These are phyloP conservation scores for Octodon degus DNA, from an alignment of 2,113 vertebrate genomes.

Conservation along the genomic window DNA sequence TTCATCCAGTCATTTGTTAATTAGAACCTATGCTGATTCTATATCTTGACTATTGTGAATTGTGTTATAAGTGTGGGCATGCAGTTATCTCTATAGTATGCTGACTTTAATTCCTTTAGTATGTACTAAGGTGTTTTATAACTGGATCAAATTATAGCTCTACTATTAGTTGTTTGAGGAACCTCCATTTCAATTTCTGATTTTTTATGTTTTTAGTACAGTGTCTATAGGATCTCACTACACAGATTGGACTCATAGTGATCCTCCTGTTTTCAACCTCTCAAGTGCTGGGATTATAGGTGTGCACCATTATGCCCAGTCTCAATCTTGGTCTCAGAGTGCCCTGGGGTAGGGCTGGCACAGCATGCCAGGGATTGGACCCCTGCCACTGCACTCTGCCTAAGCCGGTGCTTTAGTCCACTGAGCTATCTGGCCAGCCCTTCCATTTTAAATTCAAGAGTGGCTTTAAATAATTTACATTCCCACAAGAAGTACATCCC, in stretches of 20 bases:
- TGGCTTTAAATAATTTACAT: neutral
- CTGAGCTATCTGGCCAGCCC: too few relatives aligned
- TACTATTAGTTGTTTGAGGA: neutral
- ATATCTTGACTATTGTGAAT: neutral
- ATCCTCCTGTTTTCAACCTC: too few relatives aligned
- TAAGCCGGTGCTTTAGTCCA: too few relatives aligned
- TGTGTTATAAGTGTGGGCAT: neutral
- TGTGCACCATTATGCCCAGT: too few relatives aligned
- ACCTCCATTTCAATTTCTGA: neutral
- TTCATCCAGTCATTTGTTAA: neutral
- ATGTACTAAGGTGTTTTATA: neutral
- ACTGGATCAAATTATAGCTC: neutral
- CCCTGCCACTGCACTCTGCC: too few relatives aligned
- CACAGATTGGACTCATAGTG: too few relatives aligned
- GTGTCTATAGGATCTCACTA: too few relatives aligned
- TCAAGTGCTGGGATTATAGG: too few relatives aligned
- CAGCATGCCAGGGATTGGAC: too few relatives aligned
- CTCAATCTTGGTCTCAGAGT: too few relatives aligned
- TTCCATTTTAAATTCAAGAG: neutral
- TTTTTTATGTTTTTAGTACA: too few relatives aligned
- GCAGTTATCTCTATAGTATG: neutral
- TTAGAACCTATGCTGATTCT: neutral
- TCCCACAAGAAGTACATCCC: neutral
- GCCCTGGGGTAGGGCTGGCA: too few relatives aligned
- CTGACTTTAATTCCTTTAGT: neutral